Evolutionary conservation across 2,113 vertebrate genomes (phyloP), one percentile per base, ranked within the genome.

Genomic region (Antennarius striatus): DNA sequence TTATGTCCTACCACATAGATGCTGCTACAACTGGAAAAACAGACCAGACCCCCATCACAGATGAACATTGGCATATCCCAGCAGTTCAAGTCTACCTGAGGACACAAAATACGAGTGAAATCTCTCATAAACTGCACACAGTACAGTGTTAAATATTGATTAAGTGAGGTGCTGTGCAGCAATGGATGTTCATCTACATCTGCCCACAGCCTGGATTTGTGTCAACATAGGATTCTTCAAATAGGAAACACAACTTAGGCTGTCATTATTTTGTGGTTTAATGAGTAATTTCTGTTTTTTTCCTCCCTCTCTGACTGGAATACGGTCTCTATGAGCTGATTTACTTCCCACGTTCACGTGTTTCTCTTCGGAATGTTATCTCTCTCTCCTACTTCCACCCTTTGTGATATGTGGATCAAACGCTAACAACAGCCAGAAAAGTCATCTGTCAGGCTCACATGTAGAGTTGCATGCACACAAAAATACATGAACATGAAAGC

Each of bases 301-400:
- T 68, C 80, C 72, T 78, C 80, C 71, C 80, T 71, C 67, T 53
- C 45, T 43, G 64, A 80, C 53, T 45, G 61, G 71, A 69, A 65
- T 43, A 45, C 4, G 69, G 65, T 65, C 80, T 82, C 70, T 69
- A 50, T 68, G 73, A 90, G 73, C 71, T 74, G 63, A 56, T 87
- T 58, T 59, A 85, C 82, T 87, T 90, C 84, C 84, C 88, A 82
- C 68, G 77, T 88, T 89, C 87, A 73, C 75, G 80, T 42, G 63
- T 75, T 87, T 84, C 70, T 84, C 90, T 84, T 80, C 87, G 88
- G 86, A 90, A 90, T 83, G 81, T 86, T 89, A 87, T 90, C 85
- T 86, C 71, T 63, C 77, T 63, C 77, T 73, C 56, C 36, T 74
- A 74, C 81, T 85, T 90, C 82, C 87, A 82, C 77, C 84, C 86